Percentiles rank a stretch among this genome's conserved stretches.
Conservation (phyloP, 2,797 vertebrate genomes). For the Schizothorax lantsangensis region DNA sequence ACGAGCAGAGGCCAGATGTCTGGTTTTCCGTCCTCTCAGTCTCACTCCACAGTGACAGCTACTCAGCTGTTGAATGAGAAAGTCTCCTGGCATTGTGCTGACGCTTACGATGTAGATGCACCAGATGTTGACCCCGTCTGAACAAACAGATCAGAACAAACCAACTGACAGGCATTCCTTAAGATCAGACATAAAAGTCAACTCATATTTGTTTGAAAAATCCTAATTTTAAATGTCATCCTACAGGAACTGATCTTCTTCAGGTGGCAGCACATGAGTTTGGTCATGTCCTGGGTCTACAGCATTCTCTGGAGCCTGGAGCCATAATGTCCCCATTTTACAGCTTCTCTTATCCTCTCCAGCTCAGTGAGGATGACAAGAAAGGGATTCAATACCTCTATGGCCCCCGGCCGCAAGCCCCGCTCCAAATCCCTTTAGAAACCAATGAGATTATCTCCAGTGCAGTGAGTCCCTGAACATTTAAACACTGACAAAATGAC, state of each 20-base stretch:
- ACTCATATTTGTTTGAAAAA: conserved; percentile 10
- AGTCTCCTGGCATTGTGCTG: neutral
- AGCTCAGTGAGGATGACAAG: conserved; percentile 89
- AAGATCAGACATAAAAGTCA: neutral
- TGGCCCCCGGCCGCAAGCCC: conserved; percentile 64
- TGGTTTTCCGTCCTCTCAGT: neutral
- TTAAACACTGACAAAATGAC: neutral
- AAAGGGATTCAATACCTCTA: conserved; percentile 92
- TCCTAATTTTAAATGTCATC: neutral
- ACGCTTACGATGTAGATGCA: neutral
- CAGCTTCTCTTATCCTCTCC: conserved; percentile 89
- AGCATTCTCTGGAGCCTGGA: conserved; percentile 87
- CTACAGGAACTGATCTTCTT: conserved; percentile 91
- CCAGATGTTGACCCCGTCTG: neutral
- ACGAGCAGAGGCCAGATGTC: neutral
- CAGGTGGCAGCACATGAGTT: conserved; percentile 97
- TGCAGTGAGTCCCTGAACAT: conserved; percentile 13
- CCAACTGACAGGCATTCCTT: neutral
- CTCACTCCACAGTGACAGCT: neutral
- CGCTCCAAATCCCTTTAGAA: conserved; percentile 2
- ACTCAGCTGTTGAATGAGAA: conserved; percentile 1
- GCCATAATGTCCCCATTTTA: conserved; percentile 96
- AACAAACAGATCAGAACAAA: conserved; percentile 2
- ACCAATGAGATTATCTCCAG: conserved; percentile 55
- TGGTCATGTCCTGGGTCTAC: conserved; percentile 91